A percentile compares a stretch with the other conserved stretches of the same genome.
phyloP scores from a whole-genome alignment of 2,888 invertebrate genomes.

The Caenorhabditis sp. region DNA sequence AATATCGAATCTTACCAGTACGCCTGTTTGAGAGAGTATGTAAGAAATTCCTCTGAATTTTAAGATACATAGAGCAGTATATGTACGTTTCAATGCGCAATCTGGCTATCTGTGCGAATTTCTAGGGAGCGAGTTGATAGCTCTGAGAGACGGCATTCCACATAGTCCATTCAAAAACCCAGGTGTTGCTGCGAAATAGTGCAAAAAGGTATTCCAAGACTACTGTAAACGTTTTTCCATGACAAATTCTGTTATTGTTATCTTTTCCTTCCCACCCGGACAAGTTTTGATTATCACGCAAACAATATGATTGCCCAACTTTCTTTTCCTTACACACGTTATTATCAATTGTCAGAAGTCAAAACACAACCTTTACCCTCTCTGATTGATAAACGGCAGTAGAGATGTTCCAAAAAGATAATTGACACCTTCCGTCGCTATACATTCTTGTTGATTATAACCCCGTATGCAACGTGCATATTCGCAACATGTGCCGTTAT shows the following conservation, averaged over 20 bases:
- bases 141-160: no score
- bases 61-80: no score
- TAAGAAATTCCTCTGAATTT: no score
- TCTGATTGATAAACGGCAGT: constrained; percentile 35
- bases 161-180: no score
- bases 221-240: background rate
- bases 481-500: background rate
- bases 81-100: no score
- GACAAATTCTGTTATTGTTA: constrained; percentile 33
- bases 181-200: no score
- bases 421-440: background rate
- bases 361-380: background rate
- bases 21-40: no score
- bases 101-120: no score
- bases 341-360: background rate
- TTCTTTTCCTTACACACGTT: background rate
- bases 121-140: no score
- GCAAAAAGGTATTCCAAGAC: no score
- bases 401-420: constrained; percentile 58
- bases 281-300: background rate
- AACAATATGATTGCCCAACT: background rate
- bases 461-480: constrained; percentile 25
- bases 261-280: background rate
- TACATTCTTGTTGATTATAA: background rate
- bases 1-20: no score